phyloP scores from a whole-genome alignment of 1,140 invertebrate genomes.

The Drosophila erecta region DNA sequence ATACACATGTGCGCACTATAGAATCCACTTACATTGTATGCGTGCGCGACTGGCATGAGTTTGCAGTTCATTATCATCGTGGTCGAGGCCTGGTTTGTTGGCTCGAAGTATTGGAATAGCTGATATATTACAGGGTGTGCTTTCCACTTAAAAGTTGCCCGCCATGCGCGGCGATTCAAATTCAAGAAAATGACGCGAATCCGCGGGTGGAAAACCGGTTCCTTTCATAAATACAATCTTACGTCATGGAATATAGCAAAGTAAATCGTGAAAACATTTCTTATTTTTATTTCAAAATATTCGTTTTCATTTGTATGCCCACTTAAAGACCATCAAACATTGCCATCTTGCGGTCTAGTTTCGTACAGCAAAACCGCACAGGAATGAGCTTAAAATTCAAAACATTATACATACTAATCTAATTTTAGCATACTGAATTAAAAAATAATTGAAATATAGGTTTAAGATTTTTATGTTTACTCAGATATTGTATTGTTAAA shows the following conservation, averaged over 20 bases:
- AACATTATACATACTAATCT: too few relatives aligned
- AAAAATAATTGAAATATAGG: too few relatives aligned
- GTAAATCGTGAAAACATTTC: constrained; percentile 15
- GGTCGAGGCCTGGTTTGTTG: constrained; percentile 24
- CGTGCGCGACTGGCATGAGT: constrained; percentile 33
- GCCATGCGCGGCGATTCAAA: neutral
- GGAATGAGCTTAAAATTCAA: neutral
- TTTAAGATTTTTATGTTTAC: neutral
- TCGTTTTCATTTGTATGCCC: neutral
- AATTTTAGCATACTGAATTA: too few relatives aligned
- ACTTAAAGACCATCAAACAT: constrained; percentile 11
- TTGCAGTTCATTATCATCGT: constrained; percentile 53
- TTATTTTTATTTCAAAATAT: constrained; percentile 7
- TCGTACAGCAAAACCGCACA: constrained; percentile 11
- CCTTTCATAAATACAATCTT: constrained; percentile 20
- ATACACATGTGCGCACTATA: constrained; percentile 2
- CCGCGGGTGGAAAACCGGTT: constrained; percentile 12
- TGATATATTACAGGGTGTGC: constrained; percentile 12
- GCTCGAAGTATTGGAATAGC: constrained; percentile 25
- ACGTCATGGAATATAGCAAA: constrained; percentile 11
- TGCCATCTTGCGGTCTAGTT: constrained; percentile 20
- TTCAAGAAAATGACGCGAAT: too few relatives aligned
- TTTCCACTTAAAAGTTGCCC: constrained; percentile 11
- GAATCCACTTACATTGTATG: constrained; percentile 1
- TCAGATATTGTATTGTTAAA: neutral